Conservation (phyloP, 2,888 invertebrate species). For the Augochlorella aurata region DNA sequence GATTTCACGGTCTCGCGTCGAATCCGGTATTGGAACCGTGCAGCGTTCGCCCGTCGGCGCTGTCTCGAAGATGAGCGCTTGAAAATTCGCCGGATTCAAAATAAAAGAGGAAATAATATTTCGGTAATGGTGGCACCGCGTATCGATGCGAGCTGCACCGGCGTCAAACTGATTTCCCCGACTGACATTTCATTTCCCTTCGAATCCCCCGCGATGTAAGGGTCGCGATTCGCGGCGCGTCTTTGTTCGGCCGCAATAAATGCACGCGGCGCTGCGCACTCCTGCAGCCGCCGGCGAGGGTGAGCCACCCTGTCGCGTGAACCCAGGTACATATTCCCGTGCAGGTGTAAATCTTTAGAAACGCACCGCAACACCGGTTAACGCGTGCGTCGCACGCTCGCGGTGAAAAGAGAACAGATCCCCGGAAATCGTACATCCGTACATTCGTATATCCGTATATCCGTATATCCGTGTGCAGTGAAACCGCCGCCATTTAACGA, state of each 20-base stretch:
- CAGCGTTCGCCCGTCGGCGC: neutral
- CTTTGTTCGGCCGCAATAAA: constrained; percentile 46
- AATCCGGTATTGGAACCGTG: neutral
- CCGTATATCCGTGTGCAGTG: no score
- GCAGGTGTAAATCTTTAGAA: constrained; percentile 25
- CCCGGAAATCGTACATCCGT: neutral
- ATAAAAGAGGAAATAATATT: constrained; percentile 1
- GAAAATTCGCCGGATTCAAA: neutral
- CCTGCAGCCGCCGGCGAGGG: constrained; percentile 20
- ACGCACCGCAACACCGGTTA: neutral
- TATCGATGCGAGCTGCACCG: constrained; percentile 40
- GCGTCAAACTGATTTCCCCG: constrained; percentile 69
- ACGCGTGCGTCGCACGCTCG: constrained; percentile 4
- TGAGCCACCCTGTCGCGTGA: constrained; percentile 1
- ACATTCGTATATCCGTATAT: no score
- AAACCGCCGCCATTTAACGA: no score
- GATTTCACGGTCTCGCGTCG: neutral
- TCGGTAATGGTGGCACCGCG: constrained; percentile 28
- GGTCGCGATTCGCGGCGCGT: constrained; percentile 45
- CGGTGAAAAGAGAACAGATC: neutral
- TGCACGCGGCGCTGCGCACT: constrained; percentile 41
- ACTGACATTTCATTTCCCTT: constrained; percentile 55
- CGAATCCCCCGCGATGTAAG: constrained; percentile 38
- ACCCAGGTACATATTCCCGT: neutral
- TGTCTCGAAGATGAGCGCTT: neutral